Conservation (phyloP, 1,140 invertebrate species). For the Bombus fervidus region DNA sequence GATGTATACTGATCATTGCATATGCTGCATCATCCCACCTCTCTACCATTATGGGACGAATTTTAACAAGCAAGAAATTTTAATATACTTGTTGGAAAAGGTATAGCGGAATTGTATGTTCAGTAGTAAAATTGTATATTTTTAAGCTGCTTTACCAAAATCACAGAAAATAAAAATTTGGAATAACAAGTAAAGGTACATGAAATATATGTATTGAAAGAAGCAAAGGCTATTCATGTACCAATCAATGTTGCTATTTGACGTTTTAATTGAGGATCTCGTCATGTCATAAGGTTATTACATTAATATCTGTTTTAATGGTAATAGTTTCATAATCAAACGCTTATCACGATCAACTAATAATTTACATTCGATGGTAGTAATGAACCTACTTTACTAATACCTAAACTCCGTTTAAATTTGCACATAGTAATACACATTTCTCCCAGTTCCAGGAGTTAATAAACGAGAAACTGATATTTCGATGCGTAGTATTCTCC, state of each 20-base stretch:
- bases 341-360: neutral
- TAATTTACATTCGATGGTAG: neutral
- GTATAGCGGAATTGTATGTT: neutral
- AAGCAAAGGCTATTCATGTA: neutral
- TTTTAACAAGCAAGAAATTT: neutral
- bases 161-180: too few species aligned
- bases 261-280: neutral
- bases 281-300: neutral
- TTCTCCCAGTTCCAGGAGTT: neutral
- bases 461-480: slow-evolving; percentile 16
- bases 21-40: neutral
- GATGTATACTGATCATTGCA: neutral
- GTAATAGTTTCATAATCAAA: neutral
- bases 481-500: neutral
- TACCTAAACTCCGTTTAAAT: neutral
- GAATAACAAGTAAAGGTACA: too few species aligned
- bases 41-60: neutral
- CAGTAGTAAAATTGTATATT: neutral
- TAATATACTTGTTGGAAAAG: neutral
- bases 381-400: neutral
- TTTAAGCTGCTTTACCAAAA: too few species aligned
- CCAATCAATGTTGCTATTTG: neutral
- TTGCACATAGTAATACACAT: too few species aligned
- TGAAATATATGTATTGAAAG: neutral
- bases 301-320: neutral